These are phyloP conservation scores for Limnephilus marmoratus DNA, from an alignment of 2,888 invertebrate genomes.

Conservation along the genomic window DNA sequence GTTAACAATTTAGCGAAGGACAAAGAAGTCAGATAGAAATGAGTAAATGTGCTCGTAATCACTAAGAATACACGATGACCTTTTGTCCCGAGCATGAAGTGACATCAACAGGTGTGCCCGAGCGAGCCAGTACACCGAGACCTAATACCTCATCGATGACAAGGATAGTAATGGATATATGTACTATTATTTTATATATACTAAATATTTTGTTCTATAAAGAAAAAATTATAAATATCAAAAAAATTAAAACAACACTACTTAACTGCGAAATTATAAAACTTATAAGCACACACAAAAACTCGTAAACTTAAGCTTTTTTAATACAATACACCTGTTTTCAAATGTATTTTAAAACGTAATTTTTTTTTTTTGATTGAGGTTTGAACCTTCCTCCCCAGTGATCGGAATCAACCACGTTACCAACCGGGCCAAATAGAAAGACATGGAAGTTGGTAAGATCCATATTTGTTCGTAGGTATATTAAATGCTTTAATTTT, in stretches of 20 bases:
- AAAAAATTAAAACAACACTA: not conserved
- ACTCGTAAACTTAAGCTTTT: no score
- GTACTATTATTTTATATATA: not conserved
- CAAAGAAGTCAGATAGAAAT: not conserved
- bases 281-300: no score
- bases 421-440: no score
- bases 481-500: no score
- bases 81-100: not conserved
- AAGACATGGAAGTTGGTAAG: no score
- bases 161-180: not conserved
- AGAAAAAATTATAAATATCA: not conserved
- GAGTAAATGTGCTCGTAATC: not conserved
- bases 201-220: not conserved
- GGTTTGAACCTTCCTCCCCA: no score
- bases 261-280: no score
- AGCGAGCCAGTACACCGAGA: not conserved
- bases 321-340: no score
- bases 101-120: not conserved
- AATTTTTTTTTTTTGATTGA: no score
- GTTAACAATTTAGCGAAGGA: not conserved
- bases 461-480: no score
- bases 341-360: no score
- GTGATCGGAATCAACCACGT: no score
- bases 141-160: not conserved
- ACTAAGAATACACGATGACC: not conserved